Evolutionary conservation across 2,888 invertebrate genomes (phyloP), one percentile per base, ranked within the genome.

Genomic region (Philonicus albiceps): DNA sequence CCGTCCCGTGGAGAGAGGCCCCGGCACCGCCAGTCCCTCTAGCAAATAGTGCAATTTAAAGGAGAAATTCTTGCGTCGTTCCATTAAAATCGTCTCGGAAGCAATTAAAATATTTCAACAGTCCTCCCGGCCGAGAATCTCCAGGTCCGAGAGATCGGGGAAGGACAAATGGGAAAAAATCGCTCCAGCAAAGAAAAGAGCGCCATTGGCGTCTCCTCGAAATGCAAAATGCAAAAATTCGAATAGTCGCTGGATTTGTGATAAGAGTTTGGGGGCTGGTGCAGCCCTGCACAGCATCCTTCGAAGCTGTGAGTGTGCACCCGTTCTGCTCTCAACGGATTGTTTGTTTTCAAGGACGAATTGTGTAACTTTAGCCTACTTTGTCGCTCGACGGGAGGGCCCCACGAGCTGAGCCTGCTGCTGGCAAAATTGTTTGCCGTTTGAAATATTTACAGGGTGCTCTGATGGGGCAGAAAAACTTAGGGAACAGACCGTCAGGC

Each of bases 301-400:
- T 76, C 40, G 22, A 8, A n/a, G 19, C 43, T 76, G 16, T 2
- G 74, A 30, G 37, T 64, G 27, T 64, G 53, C 22, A 64, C 22
- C n/a, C 22, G 64, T 22, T 22, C 37, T 76, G 37, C 19, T 37
- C 78, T 37, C 27, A 49, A 53, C 49, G 49, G 55, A 81, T 64
- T 81, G 31, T 81, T 81, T 81, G 34, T 34, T 55, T 81, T 81
- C 81, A 81, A 81, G 81, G 81, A 55, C 81, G 55, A 34, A 27
- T 81, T 81, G 64, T 81, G 64, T 64, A 81, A 81, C 81, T 55
- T 34, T 81, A 55, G 31, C 53, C 80, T 16, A 49, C 13, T 49
- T 43, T 49, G 30, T 49, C 64, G 64, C 22, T 64, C 22, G 64
- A 22, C 64, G 64, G 64, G 40, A 43, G n/a, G 16, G 6, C 27